These are phyloP conservation scores for Psophia crepitans DNA, from an alignment of 2,113 vertebrate genomes.

Conservation along the genomic window DNA sequence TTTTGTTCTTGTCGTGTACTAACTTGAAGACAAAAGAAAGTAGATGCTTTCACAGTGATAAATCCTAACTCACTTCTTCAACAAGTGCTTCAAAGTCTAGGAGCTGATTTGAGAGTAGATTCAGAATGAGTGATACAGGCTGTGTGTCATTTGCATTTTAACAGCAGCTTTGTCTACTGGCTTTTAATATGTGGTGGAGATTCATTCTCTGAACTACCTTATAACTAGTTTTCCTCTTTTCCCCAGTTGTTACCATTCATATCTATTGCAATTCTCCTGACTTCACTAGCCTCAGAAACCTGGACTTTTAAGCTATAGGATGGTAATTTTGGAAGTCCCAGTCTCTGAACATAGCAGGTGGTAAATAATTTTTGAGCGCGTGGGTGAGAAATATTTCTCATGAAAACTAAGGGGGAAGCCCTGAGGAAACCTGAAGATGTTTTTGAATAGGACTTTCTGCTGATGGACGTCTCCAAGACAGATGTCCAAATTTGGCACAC, in stretches of 20 bases:
- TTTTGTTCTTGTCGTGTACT: not conserved
- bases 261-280: not conserved
- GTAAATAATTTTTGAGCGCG: not conserved
- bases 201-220: not conserved
- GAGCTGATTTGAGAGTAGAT: not conserved
- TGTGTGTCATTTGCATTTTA: not conserved
- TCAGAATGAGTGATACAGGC: not conserved
- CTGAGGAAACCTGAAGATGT: not conserved
- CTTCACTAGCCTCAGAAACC: not conserved
- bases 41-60: not conserved
- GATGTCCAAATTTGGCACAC: not conserved
- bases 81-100: not conserved
- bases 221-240: not conserved
- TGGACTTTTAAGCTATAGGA: not conserved
- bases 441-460: not conserved
- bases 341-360: not conserved
- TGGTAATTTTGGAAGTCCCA: not conserved
- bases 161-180: not conserved
- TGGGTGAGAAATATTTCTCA: not conserved
- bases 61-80: not conserved
- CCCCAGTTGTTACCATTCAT: not conserved
- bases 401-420: not conserved
- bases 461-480: not conserved
- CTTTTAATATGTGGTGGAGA: not conserved
- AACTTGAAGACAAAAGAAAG: not conserved